Evolutionary conservation across 2,113 vertebrate species (phyloP).

Genomic region (Rhegmatorhina hoffmannsi): DNA sequence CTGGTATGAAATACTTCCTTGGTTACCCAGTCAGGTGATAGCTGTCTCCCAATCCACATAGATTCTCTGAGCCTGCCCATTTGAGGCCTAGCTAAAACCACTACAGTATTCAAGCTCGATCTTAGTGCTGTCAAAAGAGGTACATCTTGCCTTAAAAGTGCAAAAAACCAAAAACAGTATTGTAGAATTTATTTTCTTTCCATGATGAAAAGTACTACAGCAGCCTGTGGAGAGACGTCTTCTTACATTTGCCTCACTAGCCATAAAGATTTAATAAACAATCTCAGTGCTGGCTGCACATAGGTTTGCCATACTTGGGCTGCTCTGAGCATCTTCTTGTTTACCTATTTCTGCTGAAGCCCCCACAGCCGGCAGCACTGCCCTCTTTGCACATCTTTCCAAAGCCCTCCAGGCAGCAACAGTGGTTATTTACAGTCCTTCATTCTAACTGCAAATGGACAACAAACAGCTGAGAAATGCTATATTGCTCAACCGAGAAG

Average conservation of each 20-base stretch:
- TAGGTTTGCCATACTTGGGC: neutral
- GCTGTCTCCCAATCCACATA: too few relatives aligned
- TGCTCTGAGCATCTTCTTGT: neutral
- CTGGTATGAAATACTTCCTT: too few relatives aligned
- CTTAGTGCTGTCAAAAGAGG: neutral
- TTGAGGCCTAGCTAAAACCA: too few relatives aligned
- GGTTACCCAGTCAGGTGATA: too few relatives aligned
- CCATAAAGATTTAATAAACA: neutral
- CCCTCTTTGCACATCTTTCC: neutral
- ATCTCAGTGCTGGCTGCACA: neutral
- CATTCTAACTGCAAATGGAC: neutral
- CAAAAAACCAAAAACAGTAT: neutral
- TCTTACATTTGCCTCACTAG: neutral
- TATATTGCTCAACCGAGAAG: neutral
- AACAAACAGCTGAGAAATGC: neutral
- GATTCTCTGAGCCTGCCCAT: too few relatives aligned
- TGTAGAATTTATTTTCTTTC: neutral
- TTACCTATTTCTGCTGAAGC: neutral
- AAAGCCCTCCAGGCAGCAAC: neutral
- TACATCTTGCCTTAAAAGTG: neutral
- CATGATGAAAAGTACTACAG: neutral
- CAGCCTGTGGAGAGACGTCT: neutral
- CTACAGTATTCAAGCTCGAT: neutral
- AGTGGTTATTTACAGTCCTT: neutral
- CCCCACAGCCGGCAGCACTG: neutral